These are phyloP conservation scores for Yponomeuta evonymella DNA, from an alignment of 2,888 invertebrate genomes.

Conservation along the genomic window DNA sequence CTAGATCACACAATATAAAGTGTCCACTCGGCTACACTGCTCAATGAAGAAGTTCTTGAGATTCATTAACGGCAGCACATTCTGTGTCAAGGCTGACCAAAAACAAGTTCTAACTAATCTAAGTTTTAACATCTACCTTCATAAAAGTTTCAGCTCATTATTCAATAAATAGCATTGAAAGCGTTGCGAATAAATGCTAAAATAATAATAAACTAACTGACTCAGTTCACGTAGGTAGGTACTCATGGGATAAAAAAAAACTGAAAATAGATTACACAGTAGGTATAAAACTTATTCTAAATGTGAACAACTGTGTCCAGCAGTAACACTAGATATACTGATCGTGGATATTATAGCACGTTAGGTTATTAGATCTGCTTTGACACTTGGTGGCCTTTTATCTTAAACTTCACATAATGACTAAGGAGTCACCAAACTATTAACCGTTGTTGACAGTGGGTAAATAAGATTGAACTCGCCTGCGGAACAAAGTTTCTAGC, in stretches of 20 bases:
- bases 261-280: no score
- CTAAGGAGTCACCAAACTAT: no score
- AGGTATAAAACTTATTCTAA: not conserved
- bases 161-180: no score
- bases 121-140: not conserved
- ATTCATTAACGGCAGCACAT: not conserved
- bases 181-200: no score
- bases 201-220: no score
- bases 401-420: no score
- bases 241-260: no score
- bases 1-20: not conserved
- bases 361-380: not conserved
- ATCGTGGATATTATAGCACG: not conserved
- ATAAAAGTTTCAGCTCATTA: not conserved
- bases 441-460: no score
- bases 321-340: not conserved
- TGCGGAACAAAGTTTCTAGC: no score
- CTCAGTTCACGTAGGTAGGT: no score
- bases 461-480: no score
- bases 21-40: not conserved
- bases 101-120: not conserved
- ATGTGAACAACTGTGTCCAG: not conserved
- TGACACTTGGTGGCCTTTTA: no score
- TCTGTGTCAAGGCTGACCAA: not conserved
- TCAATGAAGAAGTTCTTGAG: not conserved